Percentiles rank a stretch among this genome's conserved stretches.
These are phyloP conservation scores for Brachyptera risi DNA, from an alignment of 2,888 invertebrate species.

Conservation along the genomic window DNA sequence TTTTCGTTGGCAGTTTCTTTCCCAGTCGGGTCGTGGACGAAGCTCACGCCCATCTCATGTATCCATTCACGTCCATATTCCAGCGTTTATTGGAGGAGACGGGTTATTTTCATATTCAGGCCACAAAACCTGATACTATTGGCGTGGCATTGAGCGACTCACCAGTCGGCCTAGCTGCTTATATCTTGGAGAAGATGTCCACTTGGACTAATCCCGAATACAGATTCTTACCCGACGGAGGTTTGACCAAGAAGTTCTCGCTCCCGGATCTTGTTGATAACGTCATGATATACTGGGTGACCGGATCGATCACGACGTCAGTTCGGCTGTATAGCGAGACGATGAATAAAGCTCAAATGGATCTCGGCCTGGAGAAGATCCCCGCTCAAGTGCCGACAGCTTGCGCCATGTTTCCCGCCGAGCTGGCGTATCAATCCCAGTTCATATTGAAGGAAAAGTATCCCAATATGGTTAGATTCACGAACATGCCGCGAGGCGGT, in stretches of 20 bases:
- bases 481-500: slow-evolving; percentile 65
- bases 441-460: slow-evolving; percentile 56
- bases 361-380: slow-evolving; percentile 40
- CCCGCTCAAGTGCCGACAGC: slow-evolving; percentile 59
- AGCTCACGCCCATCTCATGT: slow-evolving; percentile 37
- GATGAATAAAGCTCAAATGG: slow-evolving; percentile 43
- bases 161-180: slow-evolving; percentile 82
- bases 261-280: slow-evolving; percentile 63
- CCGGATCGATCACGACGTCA: slow-evolving; percentile 68
- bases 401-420: slow-evolving; percentile 69
- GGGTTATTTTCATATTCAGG: slow-evolving; percentile 51
- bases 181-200: slow-evolving; percentile 85
- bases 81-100: slow-evolving; percentile 42
- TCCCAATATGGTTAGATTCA: slow-evolving; percentile 63
- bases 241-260: slow-evolving; percentile 45
- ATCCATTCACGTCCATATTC: slow-evolving; percentile 38
- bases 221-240: slow-evolving; percentile 44
- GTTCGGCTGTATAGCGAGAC: slow-evolving; percentile 69
- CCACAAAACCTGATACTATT: slow-evolving; percentile 52
- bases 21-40: slow-evolving; percentile 38
- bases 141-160: slow-evolving; percentile 68
- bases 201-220: slow-evolving; percentile 53
- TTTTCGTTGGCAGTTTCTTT: slow-evolving; percentile 38
- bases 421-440: slow-evolving; percentile 56
- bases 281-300: slow-evolving; percentile 78